Percentiles rank a stretch among this genome's conserved stretches.
phyloP scores from a whole-genome alignment of 1,140 invertebrate genomes.

The Bradysia coprophila region DNA sequence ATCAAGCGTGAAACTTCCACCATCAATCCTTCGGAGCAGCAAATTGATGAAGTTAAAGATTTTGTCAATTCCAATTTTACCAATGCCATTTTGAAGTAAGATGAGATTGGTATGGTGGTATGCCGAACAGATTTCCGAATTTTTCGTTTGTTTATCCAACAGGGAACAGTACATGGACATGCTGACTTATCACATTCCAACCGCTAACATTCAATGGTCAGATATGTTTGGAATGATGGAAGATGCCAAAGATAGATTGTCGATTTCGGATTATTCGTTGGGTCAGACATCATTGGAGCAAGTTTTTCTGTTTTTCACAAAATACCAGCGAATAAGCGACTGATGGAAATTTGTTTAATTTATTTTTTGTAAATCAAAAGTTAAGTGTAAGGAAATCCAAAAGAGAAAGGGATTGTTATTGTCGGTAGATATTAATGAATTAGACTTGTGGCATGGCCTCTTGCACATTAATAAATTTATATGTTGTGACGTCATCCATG shows the following conservation, averaged over 20 bases:
- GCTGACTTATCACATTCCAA: constrained; percentile 45
- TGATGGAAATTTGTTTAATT: neutral
- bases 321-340: neutral
- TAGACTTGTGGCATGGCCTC: no score
- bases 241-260: constrained; percentile 27
- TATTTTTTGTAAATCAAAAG: neutral
- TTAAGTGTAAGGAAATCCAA: no score
- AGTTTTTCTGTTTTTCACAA: constrained; percentile 27
- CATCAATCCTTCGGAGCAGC: no score
- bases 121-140: neutral
- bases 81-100: no score
- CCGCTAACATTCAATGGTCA: constrained; percentile 37
- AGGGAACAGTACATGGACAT: constrained; percentile 52
- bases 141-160: constrained; percentile 12
- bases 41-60: no score
- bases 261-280: constrained; percentile 62
- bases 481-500: no score
- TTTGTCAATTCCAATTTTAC: no score
- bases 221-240: constrained; percentile 54
- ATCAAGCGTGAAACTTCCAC: no score
- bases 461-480: no score
- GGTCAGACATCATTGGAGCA: constrained; percentile 65
- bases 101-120: no score
- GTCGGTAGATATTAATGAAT: no score
- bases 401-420: no score